Evolutionary conservation across 2,888 invertebrate species (phyloP).

Genomic region (Aspidiotus destructor): DNA sequence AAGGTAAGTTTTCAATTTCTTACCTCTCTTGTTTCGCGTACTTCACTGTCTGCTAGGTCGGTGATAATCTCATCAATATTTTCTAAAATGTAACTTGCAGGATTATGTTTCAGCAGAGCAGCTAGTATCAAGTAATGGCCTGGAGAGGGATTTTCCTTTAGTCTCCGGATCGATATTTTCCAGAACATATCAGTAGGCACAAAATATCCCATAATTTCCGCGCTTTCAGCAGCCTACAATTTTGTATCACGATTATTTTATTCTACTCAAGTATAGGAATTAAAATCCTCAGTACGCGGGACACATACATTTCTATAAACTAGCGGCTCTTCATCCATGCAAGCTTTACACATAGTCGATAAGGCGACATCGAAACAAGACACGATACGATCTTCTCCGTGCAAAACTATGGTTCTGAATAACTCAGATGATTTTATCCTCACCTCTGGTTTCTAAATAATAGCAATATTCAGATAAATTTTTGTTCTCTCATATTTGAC

Average conservation of each 20-base stretch:
- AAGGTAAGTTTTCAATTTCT: neutral
- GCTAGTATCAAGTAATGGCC: constrained; percentile 53
- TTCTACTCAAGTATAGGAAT: neutral
- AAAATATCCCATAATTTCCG: constrained; percentile 66
- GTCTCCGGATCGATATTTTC: constrained; percentile 54
- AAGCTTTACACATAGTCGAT: constrained; percentile 54
- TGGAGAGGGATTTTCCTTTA: constrained; percentile 46
- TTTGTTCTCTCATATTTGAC: too few relatives aligned
- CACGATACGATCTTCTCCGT: constrained; percentile 63
- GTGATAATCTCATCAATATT: constrained; percentile 50
- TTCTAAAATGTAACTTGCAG: constrained; percentile 44
- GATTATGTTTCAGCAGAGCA: constrained; percentile 53
- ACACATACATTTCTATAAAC: constrained; percentile 46
- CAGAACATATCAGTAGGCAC: constrained; percentile 59
- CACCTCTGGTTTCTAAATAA: constrained; percentile 43
- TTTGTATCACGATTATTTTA: constrained; percentile 1
- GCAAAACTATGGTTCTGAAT: constrained; percentile 59
- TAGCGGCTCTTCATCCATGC: constrained; percentile 57
- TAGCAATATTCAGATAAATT: neutral
- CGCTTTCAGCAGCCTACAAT: constrained; percentile 53
- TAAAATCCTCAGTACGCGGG: constrained; percentile 22
- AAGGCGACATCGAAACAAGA: constrained; percentile 55
- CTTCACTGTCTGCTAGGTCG: constrained; percentile 50
- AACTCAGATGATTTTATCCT: constrained; percentile 64
- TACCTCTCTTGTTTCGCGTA: constrained; percentile 51